Evolutionary conservation across 2,113 vertebrate genomes (phyloP).

Genomic region (Romanogobio albipinnatus): DNA sequence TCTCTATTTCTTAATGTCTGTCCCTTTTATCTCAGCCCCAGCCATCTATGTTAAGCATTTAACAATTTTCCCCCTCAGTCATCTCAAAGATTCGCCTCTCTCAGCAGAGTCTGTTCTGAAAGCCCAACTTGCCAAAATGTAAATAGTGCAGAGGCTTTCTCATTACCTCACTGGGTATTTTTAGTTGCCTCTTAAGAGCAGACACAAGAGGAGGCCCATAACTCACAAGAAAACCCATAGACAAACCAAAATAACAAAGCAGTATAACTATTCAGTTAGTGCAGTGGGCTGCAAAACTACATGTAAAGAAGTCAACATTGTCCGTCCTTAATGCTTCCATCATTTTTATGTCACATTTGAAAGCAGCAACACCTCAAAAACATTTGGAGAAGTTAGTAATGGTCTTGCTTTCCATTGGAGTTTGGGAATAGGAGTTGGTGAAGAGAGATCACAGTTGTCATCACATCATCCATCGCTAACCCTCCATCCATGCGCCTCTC

Average conservation of each 20-base stretch:
- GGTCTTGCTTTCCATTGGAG: neutral
- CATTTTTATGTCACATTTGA: neutral
- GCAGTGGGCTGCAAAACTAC: neutral
- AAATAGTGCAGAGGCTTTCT: constrained; percentile 76
- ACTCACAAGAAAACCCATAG: constrained; percentile 63
- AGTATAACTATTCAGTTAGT: neutral
- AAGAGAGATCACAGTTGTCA: constrained; percentile 41
- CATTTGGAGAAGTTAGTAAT: neutral
- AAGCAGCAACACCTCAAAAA: neutral
- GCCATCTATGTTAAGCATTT: constrained; percentile 45
- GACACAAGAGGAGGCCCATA: constrained; percentile 56
- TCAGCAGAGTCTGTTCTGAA: constrained; percentile 57
- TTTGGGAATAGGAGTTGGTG: constrained; percentile 9
- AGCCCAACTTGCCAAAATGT: constrained; percentile 70
- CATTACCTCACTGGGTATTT: constrained; percentile 79
- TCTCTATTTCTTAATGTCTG: constrained; percentile 12
- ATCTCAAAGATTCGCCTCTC: constrained; percentile 61
- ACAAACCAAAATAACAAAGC: constrained; percentile 63
- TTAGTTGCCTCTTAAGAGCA: constrained; percentile 74
- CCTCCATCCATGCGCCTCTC: constrained; percentile 1
- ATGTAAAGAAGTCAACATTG: neutral
- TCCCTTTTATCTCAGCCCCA: neutral
- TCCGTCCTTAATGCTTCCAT: neutral
- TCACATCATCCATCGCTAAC: constrained; percentile 28
- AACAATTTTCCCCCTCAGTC: constrained; percentile 62